phyloP scores from a whole-genome alignment of 2,797 vertebrate species.

The Thalassophryne amazonica region DNA sequence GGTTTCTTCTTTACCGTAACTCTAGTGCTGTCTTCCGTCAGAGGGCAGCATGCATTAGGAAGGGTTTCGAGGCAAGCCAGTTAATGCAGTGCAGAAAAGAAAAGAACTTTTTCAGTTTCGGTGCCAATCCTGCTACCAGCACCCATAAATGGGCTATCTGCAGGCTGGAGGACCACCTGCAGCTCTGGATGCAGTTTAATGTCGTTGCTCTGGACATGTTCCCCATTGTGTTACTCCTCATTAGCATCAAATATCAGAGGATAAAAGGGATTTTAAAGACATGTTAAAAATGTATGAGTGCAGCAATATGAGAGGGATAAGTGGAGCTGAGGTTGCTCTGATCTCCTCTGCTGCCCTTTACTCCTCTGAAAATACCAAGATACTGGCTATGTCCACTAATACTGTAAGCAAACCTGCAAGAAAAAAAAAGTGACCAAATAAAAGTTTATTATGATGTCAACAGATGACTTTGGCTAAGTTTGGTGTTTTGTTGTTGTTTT shows the following conservation, averaged over 20 bases:
- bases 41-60: no score
- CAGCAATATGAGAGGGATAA: constrained; percentile 39
- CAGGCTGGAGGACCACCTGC: no score
- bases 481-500: neutral
- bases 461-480: neutral
- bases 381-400: neutral
- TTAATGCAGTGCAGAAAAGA: no score
- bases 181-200: no score
- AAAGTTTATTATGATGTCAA: neutral
- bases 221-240: constrained; percentile 15
- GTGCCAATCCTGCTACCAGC: no score
- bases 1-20: no score
- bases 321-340: neutral
- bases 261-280: constrained; percentile 35
- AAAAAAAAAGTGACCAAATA: neutral
- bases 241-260: constrained; percentile 61
- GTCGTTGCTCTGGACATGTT: no score
- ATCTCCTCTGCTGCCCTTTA: constrained; percentile 6
- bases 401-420: neutral
- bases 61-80: no score
- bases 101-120: no score
- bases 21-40: no score
- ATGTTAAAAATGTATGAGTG: constrained; percentile 66
- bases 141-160: no score
- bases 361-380: neutral